Base-by-base conservation (phyloP, 2,113 vertebrate genomes). In the Acrocephalus kingi region DNA sequence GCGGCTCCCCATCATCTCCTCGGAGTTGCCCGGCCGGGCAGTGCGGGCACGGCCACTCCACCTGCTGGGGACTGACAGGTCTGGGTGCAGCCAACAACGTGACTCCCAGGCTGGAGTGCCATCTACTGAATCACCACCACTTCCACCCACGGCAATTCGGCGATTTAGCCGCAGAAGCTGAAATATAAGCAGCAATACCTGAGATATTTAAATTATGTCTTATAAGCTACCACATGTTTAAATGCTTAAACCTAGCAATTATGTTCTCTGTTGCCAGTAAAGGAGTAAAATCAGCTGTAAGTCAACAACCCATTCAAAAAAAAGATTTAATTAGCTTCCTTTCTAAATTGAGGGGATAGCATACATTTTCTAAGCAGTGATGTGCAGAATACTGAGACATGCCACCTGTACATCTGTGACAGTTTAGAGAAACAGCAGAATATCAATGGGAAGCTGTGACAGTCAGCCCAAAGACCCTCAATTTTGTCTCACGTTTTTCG, bases 11-110 rank as follows among this genome's bases (percentile, higher is more conserved):
- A n/a, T 7, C 8, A 0, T 10, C 33, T 35, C 41, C 30, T 15
- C 4, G 1, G 0, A 2, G 23, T 9, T 22, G 58, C 48, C 35
- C 11, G 33, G 10, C 20, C 39, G 3, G 62, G 7, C 51, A 41
- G 54, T 1, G 18, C 0, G 1, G n/a, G 23, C 43, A 22, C 15
- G 23, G 81, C 46, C 75, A 1, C 94, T 79, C 82, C 90, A 58
- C 20, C 82, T 90, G 72, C 85, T 46, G 82, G n/a, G 46, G 15
- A 21, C 35, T 5, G 54, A 1, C 54, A 6, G 59, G 33, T n/a
- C 33, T 48, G 73, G 39, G 14, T 20, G 54, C 81, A 9, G 62
- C 59, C 59, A 18, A 0, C 11, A 15, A 0, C 37, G 0, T 2
- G 33, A 23, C 59, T 72, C 17, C 25, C 85, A 52, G 84, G 28